Evolutionary conservation across 2,797 vertebrate genomes (phyloP), one percentile per base, ranked within the genome.

Genomic region (Capromys pilorides): DNA sequence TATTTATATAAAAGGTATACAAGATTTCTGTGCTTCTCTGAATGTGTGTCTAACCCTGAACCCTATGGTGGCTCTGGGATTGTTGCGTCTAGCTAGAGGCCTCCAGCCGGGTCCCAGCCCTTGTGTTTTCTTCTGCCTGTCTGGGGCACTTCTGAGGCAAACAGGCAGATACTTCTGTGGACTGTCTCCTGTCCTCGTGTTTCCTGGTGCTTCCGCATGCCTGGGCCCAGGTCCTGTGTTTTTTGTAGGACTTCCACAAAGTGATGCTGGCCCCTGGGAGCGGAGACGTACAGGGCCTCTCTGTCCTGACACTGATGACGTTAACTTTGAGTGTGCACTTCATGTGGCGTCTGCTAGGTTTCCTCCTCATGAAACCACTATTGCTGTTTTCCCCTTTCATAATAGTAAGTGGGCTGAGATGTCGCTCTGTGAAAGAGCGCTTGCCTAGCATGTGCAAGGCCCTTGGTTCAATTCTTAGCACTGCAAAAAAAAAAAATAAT

Each of bases 231-330:
- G 54, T 22, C 24, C 41, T 57, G 54, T 5, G 2, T 80, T 51
- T 85, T 28, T 5, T 28, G 49, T 3, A 5, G 69, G 19, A 22
- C 54, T 14, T 21, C n/a, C 39, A 19, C 54, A 57, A 10, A 22
- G 8, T 11, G 0, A 8, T 10, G 57, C 57, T 62, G 4, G 13
- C 59, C 14, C 57, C 49, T 0, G 0, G 1, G 45, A 31, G 66
- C 62, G 90, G 69, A 67, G 57, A 5, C 0, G 1, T n/a, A 2
- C 1, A 0, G 0, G 1, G 54, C 26, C 1, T 0, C 13, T 61
- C 14, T 28, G 66, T 49, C 33, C 45, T 6, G 1, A 49, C 6
- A 36, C 16, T 36, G 14, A 77, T 11, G 10, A 57, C 7, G 21
- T 57, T 19, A 67, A 33, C 41, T 16, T 33, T 4, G 33, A 51